A percentile compares a stretch with the other conserved stretches of the same genome.
phyloP scores from a whole-genome alignment of 1,140 invertebrate genomes.

The Neodiprion fabricii region DNA sequence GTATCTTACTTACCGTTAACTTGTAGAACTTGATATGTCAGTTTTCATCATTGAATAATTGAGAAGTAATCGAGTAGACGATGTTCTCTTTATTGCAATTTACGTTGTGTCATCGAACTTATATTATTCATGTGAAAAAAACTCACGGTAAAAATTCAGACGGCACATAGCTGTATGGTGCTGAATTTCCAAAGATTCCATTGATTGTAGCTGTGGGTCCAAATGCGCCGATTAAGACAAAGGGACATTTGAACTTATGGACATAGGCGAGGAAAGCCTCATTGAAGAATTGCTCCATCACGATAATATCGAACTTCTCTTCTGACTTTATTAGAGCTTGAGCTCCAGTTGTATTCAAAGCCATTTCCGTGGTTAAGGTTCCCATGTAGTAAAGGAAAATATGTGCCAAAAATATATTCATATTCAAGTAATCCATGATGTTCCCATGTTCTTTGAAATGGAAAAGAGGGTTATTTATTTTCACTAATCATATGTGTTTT shows the following conservation, averaged over 20 bases:
- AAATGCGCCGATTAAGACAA: slow-evolving; percentile 50
- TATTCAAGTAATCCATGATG: no score
- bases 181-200: slow-evolving; percentile 3
- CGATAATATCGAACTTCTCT: slow-evolving; percentile 58
- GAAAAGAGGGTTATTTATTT: no score
- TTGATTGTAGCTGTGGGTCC: slow-evolving; percentile 21
- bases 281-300: slow-evolving; percentile 56
- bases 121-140: no score
- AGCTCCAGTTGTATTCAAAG: background rate
- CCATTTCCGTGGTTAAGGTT: background rate
- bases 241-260: slow-evolving; percentile 49
- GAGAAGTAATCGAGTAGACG: no score
- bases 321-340: background rate
- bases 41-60: no score
- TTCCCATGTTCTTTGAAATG: no score
- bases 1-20: no score
- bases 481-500: no score
- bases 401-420: background rate
- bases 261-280: slow-evolving; percentile 50
- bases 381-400: background rate
- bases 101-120: no score
- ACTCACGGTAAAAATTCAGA: slow-evolving; percentile 16
- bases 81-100: no score
- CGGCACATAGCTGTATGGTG: background rate
- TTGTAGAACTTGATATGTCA: no score